Conservation (phyloP, 2,113 vertebrate genomes). For the Argyrosomus japonicus region DNA sequence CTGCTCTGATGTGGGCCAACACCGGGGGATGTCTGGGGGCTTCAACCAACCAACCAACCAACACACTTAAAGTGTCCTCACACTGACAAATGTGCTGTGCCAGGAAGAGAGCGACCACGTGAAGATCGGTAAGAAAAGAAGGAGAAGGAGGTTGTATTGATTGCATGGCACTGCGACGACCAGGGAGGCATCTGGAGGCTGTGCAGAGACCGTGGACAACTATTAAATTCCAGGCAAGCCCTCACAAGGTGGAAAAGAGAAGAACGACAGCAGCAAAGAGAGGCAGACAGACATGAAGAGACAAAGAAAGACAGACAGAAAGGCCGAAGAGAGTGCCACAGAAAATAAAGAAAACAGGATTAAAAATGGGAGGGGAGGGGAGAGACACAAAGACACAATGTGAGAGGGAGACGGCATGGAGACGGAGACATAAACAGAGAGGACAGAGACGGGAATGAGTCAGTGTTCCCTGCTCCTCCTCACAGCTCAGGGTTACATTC, state of each 20-base stretch:
- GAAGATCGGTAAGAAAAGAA: not conserved
- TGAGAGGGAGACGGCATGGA: conserved; percentile 23
- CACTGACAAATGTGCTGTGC: not conserved
- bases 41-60: not conserved
- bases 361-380: not conserved
- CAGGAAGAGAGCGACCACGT: not conserved
- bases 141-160: not conserved
- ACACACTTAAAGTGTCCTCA: not conserved
- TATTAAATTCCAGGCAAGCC: conserved; percentile 68
- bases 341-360: not conserved
- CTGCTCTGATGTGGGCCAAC: conserved; percentile 14
- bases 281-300: not conserved
- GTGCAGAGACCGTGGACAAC: conserved; percentile 33
- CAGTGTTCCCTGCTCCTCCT: conserved; percentile 57
- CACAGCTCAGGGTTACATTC: conserved; percentile 55
- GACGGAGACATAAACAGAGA: conserved; percentile 28
- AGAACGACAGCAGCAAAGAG: not conserved
- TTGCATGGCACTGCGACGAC: not conserved
- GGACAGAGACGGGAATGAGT: conserved; percentile 58
- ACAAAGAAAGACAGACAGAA: not conserved
- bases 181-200: not conserved
- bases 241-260: conserved; percentile 53
- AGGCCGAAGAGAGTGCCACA: not conserved
- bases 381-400: not conserved
- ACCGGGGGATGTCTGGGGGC: not conserved